Percentiles rank a stretch among this genome's conserved stretches.
These are phyloP conservation scores for Chelonia mydas DNA, from an alignment of 2,797 vertebrate species.

Conservation along the genomic window DNA sequence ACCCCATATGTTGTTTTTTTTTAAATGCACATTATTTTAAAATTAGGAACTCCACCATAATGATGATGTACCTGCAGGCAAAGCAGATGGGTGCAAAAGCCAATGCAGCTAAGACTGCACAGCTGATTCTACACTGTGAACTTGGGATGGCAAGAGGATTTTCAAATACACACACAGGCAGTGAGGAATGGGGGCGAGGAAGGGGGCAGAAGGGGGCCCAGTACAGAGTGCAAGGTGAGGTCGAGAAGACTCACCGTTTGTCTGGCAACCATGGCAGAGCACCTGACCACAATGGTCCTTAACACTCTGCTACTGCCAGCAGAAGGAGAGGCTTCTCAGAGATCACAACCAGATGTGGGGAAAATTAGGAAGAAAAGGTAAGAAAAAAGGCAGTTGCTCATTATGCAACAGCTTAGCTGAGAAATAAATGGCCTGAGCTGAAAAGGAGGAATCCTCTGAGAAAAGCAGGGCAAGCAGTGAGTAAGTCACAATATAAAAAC, in stretches of 20 bases:
- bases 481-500: not conserved
- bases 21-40: not conserved
- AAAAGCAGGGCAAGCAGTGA: not conserved
- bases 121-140: not conserved
- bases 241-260: not conserved
- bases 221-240: not conserved
- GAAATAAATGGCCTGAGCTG: not conserved
- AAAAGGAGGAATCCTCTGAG: not conserved
- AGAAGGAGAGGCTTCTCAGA: not conserved
- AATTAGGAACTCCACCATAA: not conserved
- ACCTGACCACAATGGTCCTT: not conserved
- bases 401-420: constrained; percentile 1
- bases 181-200: not conserved
- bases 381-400: constrained; percentile 36
- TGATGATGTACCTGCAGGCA: not conserved
- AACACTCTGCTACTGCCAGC: not conserved
- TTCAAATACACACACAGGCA: not conserved
- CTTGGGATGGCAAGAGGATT: not conserved
- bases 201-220: not conserved
- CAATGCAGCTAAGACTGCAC: accelerated
- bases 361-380: not conserved
- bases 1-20: accelerated
- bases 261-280: not conserved
- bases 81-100: not conserved
- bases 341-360: not conserved